A percentile compares a stretch with the other conserved stretches of the same genome.
Evolutionary conservation across 2,797 vertebrate species (phyloP).

Genomic region (Pantherophis alleghaniensis): DNA sequence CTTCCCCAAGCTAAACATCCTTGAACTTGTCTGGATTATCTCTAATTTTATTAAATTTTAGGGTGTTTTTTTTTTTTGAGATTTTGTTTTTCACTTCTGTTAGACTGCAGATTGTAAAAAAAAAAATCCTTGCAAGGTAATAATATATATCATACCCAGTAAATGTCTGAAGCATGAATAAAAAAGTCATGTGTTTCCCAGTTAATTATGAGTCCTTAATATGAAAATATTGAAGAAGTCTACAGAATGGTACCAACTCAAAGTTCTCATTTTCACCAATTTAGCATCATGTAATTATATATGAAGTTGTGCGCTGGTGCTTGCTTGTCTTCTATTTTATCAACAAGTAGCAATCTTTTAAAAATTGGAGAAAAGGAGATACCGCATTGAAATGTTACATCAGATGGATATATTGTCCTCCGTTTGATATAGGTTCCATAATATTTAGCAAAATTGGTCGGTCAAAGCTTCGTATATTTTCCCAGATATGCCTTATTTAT

Average conservation of each 20-base stretch:
- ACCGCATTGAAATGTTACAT: background rate
- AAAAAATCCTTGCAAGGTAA: background rate
- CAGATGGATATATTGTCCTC: background rate
- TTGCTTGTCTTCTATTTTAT: background rate
- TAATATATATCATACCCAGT: background rate
- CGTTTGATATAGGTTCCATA: background rate
- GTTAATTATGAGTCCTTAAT: background rate
- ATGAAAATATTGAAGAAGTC: background rate
- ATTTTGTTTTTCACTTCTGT: background rate
- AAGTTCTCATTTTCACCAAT: background rate
- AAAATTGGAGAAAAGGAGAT: background rate
- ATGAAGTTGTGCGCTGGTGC: background rate
- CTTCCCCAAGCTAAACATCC: background rate
- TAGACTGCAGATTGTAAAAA: background rate
- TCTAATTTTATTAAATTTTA: background rate
- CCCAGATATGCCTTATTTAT: background rate
- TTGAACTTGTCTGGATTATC: background rate
- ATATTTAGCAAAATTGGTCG: background rate
- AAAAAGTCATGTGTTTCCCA: background rate
- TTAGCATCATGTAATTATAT: background rate
- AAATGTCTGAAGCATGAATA: background rate
- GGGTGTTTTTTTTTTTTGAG: background rate
- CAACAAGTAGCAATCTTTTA: background rate
- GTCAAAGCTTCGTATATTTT: background rate
- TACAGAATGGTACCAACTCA: background rate